Evolutionary conservation across 2,888 invertebrate genomes (phyloP).

Genomic region (Pyrocoelia pectoralis): DNA sequence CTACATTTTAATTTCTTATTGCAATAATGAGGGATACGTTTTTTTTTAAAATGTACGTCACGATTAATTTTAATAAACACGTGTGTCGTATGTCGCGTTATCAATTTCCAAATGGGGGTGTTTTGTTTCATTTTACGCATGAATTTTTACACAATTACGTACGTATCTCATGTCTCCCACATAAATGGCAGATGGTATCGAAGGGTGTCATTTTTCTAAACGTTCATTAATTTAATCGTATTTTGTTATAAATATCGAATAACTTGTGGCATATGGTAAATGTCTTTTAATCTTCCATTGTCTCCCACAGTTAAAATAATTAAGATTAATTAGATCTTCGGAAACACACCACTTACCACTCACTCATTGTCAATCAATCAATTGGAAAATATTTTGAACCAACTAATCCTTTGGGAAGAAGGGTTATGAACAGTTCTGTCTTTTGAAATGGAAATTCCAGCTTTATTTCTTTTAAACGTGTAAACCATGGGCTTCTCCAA

Average conservation of each 20-base stretch:
- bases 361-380: too few relatives aligned
- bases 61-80: conserved; percentile 2
- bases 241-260: conserved; percentile 33
- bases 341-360: too few relatives aligned
- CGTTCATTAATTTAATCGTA: conserved; percentile 33
- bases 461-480: too few relatives aligned
- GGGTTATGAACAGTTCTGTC: too few relatives aligned
- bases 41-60: background rate
- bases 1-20: background rate
- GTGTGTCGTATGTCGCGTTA: background rate
- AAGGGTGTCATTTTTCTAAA: conserved; percentile 36
- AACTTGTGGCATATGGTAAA: conserved; percentile 36
- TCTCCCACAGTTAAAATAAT: too few relatives aligned
- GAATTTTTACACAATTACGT: conserved; percentile 22
- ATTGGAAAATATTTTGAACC: too few relatives aligned
- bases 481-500: too few relatives aligned
- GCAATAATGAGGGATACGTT: background rate
- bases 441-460: too few relatives aligned
- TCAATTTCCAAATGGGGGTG: conserved; percentile 13
- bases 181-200: conserved; percentile 27
- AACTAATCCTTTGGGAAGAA: too few relatives aligned
- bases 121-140: conserved; percentile 29
- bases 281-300: conserved; percentile 10
- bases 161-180: conserved; percentile 24
- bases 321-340: too few relatives aligned